Evolutionary conservation across 2,888 invertebrate species (phyloP).

Genomic region (Pantelozetes paolii): DNA sequence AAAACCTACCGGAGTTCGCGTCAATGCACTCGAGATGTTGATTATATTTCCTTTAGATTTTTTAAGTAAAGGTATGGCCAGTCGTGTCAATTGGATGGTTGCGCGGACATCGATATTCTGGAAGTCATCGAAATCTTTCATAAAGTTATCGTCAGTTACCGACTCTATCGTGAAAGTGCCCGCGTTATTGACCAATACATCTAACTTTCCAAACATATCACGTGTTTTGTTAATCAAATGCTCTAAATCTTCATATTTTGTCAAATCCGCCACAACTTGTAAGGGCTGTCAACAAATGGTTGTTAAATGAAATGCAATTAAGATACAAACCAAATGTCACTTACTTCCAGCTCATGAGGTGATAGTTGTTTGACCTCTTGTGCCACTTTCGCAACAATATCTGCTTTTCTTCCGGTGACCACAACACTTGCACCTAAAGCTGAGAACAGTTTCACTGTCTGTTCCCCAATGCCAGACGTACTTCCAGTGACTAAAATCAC

Average conservation of each 20-base stretch:
- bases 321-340: neutral
- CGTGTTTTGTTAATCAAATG: constrained; percentile 33
- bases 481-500: constrained; percentile 34
- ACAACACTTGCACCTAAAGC: constrained; percentile 30
- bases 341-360: constrained; percentile 17
- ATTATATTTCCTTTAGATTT: constrained; percentile 39
- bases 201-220: constrained; percentile 19
- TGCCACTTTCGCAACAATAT: constrained; percentile 19
- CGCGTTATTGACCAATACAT: constrained; percentile 43
- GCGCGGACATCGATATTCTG: constrained; percentile 19
- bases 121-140: constrained; percentile 9
- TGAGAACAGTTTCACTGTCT: constrained; percentile 35
- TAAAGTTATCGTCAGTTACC: constrained; percentile 19
- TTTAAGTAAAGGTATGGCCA: constrained; percentile 26
- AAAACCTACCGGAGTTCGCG: constrained; percentile 14
- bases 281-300: constrained; percentile 7
- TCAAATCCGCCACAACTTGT: constrained; percentile 37
- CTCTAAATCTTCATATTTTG: constrained; percentile 17
- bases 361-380: constrained; percentile 27
- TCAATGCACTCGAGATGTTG: constrained; percentile 28
- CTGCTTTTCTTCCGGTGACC: constrained; percentile 25
- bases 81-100: constrained; percentile 17
- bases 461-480: constrained; percentile 36
- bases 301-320: neutral
- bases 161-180: neutral